Conservation (phyloP, 2,113 vertebrate species). For the Zosterops borbonicus region DNA sequence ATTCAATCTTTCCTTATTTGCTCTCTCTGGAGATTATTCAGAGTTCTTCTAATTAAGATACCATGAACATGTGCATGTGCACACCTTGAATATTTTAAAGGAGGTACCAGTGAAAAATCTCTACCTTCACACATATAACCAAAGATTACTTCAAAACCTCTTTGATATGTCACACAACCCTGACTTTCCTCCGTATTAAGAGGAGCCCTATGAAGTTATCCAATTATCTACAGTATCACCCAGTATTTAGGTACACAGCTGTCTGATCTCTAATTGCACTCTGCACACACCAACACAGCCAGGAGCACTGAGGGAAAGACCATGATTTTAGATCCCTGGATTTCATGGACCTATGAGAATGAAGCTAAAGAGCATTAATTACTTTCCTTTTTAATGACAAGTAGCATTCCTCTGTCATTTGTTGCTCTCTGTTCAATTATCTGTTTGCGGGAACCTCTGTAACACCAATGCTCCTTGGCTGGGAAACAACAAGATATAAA, state of each 20-base stretch:
- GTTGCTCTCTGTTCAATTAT: background rate
- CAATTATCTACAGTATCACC: background rate
- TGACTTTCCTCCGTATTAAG: background rate
- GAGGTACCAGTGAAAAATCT: background rate
- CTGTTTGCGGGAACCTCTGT: background rate
- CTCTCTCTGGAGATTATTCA: background rate
- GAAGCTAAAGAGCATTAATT: background rate
- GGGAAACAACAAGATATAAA: conserved; percentile 38
- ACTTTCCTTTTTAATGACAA: background rate
- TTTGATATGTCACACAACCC: background rate
- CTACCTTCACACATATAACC: fast-evolving
- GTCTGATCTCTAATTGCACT: background rate
- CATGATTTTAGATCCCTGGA: background rate
- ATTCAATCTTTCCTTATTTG: background rate
- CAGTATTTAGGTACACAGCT: too few species aligned
- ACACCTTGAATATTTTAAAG: background rate
- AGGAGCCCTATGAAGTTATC: background rate
- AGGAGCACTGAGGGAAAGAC: background rate
- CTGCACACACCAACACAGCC: background rate
- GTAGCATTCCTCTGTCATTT: background rate
- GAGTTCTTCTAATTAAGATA: background rate
- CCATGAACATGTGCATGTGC: fast-evolving
- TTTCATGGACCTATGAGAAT: background rate
- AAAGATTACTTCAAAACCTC: background rate
- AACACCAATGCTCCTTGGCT: background rate